phyloP scores from a whole-genome alignment of 2,113 vertebrate species.

The Mustelus asterias region DNA sequence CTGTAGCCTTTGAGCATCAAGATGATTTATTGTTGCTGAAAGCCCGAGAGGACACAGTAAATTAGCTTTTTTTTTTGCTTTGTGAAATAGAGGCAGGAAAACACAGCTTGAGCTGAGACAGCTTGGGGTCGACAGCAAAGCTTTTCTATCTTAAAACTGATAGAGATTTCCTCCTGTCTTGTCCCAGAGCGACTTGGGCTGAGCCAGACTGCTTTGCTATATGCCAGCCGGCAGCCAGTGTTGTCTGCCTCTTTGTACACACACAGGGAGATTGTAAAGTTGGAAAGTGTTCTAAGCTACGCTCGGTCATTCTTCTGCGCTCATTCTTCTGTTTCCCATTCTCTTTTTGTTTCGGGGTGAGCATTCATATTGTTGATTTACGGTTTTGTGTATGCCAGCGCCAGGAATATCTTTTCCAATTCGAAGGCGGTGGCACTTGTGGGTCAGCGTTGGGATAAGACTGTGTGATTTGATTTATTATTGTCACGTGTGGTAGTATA shows the following conservation, averaged over 20 bases:
- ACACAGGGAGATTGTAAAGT: background rate
- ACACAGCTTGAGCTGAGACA: conserved; percentile 5
- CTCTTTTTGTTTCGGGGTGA: background rate
- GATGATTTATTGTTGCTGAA: conserved; percentile 30
- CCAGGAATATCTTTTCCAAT: background rate
- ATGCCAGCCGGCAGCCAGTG: background rate
- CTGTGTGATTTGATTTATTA: background rate
- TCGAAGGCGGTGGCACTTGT: background rate
- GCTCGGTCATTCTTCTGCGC: background rate
- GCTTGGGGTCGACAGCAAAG: conserved; percentile 33
- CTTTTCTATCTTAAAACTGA: conserved; percentile 26
- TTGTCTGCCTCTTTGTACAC: background rate
- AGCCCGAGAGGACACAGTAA: conserved; percentile 21
- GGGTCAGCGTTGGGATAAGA: background rate
- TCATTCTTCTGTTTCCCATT: background rate
- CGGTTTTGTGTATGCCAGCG: background rate
- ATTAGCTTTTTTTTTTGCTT: conserved; percentile 26
- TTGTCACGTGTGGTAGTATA: too few relatives aligned
- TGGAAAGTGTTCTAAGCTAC: background rate
- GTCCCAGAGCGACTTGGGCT: background rate
- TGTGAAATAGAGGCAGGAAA: conserved; percentile 17
- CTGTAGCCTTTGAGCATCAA: background rate
- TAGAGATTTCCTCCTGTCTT: conserved; percentile 25
- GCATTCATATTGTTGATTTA: background rate
- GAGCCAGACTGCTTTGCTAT: background rate